Percentiles rank a stretch among this genome's conserved stretches.
These are phyloP conservation scores for Pterostichus niger DNA, from an alignment of 2,888 invertebrate species.

Conservation along the genomic window DNA sequence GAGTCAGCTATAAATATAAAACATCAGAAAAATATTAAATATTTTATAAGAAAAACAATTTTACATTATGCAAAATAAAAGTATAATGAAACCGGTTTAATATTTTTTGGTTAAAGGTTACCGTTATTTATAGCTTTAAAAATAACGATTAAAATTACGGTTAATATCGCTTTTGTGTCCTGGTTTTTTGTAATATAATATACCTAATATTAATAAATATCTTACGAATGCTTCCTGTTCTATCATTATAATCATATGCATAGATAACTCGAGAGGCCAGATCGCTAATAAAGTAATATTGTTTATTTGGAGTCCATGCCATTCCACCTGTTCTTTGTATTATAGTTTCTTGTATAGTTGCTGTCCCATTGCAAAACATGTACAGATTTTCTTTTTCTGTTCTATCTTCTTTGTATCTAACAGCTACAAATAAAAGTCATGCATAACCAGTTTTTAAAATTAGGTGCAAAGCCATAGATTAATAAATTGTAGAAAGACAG, in stretches of 20 bases:
- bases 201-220: neutral
- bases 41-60: too few relatives aligned
- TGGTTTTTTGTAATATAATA: too few relatives aligned
- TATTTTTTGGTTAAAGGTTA: too few relatives aligned
- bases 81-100: too few relatives aligned
- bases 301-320: slow-evolving; percentile 22
- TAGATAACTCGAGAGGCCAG: neutral
- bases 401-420: neutral
- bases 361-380: slow-evolving; percentile 22
- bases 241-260: slow-evolving; percentile 19
- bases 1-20: too few relatives aligned
- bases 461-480: too few relatives aligned
- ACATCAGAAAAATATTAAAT: too few relatives aligned
- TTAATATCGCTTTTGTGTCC: too few relatives aligned
- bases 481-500: too few relatives aligned
- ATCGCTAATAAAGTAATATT: slow-evolving; percentile 15
- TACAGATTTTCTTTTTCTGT: neutral
- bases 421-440: slow-evolving; percentile 3
- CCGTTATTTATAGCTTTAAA: too few relatives aligned
- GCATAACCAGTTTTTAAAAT: neutral
- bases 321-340: slow-evolving; percentile 1
- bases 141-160: too few relatives aligned
- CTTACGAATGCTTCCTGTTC: slow-evolving; percentile 31
- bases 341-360: slow-evolving; percentile 15
- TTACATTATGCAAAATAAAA: too few relatives aligned